Percentiles rank a stretch among this genome's conserved stretches.
Conservation (phyloP, 37 sponge, comb jelly and placozoan species). For the Cladorhizidae sp. region DNA sequence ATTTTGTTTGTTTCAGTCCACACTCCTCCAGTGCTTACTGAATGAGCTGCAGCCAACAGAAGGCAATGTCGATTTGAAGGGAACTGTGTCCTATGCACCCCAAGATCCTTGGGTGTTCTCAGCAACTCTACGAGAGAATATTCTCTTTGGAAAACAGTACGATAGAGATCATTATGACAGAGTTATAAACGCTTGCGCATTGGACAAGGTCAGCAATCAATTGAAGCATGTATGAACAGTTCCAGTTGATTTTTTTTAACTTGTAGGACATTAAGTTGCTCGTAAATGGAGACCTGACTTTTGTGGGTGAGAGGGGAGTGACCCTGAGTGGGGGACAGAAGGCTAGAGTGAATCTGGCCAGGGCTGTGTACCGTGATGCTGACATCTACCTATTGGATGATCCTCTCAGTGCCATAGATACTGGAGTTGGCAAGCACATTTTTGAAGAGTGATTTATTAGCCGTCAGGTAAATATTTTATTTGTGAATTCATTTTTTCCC, state of each 20-base stretch:
- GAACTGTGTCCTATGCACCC: background rate
- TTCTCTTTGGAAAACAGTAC: background rate
- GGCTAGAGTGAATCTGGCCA: constrained; percentile 84
- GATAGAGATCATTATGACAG: background rate
- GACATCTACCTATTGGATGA: constrained; percentile 83
- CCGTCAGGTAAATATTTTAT: background rate
- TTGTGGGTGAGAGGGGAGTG: constrained; percentile 86
- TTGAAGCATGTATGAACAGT: background rate
- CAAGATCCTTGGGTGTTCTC: constrained; percentile 3
- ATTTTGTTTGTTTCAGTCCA: background rate
- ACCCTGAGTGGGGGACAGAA: constrained; percentile 94
- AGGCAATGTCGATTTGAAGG: background rate
- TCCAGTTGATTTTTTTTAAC: background rate
- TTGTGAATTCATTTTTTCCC: constrained; percentile 1
- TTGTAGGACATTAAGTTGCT: constrained; percentile 69
- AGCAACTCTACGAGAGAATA: background rate
- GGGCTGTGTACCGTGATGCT: constrained; percentile 70
- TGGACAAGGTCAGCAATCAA: background rate
- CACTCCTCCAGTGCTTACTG: background rate
- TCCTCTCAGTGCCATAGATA: constrained; percentile 84
- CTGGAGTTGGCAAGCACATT: constrained; percentile 64
- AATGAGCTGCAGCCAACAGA: background rate
- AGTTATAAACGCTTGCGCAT: constrained; percentile 4
- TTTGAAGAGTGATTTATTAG: constrained; percentile 56
- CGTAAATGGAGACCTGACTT: constrained; percentile 75